Base-by-base conservation (phyloP, 2,888 invertebrate genomes). In the Hirtodrosophila histrioides region DNA sequence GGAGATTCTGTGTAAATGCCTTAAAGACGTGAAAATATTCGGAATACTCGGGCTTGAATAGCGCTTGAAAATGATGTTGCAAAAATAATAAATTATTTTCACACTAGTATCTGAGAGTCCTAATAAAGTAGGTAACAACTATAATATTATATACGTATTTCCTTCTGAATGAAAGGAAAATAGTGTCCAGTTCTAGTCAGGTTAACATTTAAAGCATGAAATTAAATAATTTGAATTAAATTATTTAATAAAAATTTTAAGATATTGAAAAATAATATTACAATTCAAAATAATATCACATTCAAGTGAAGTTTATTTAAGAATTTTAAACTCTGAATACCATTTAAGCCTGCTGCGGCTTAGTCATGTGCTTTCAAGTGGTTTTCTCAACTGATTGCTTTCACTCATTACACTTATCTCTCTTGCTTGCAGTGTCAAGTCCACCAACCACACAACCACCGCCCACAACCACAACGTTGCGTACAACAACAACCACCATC, bases 381-480 rank as follows among this genome's bases (percentile, higher is more conserved):
- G 9, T 12, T n/a, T 39, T 29, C 17, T 39, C 9, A 27, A 2
- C 12, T 5, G 7, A 12, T 3, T 3, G 27, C 27, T 27, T 27
- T 31, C 5, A 0, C 31, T 4, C 8, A 10, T 11, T 8, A 33
- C 3, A 33, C 23, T 9, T 45, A 41, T 54, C 4, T 39, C 9
- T 17, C 3, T 37, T 78, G 71, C 24, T 91, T 92, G 61, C 92
- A 96, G 96, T 95, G 86, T 96, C 96, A 35, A 94, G 94, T 76
- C 96, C 96, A 55, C 96, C 96, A 49, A 96, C 96, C 61, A 96
- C 96, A 51, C 94, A 95, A 75, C 95, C 96, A 61, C 95, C 96
- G 45, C 94, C 94, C 67, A 96, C 95, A 62, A 94, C 94, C 57
- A 92, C 93, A 56, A 91, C 91, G 35, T 36, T 74, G 46, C 94